phyloP scores from a whole-genome alignment of 2,113 vertebrate species.

The Genyomyrus donnyi region DNA sequence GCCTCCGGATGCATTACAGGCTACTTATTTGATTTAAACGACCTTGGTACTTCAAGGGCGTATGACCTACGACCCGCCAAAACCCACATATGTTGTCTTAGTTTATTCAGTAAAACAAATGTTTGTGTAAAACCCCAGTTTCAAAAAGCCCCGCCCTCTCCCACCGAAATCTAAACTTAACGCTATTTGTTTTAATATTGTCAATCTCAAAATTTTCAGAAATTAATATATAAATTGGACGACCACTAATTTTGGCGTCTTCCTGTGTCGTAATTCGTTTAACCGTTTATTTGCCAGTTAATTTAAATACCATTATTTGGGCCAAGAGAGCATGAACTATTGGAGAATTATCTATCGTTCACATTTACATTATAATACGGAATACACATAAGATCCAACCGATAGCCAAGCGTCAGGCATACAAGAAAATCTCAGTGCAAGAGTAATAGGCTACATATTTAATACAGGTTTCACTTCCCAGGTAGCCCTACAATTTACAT shows the following conservation, averaged over 20 bases:
- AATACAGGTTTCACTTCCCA: background rate
- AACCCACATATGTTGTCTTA: constrained; percentile 73
- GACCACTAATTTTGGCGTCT: background rate
- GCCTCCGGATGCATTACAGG: constrained; percentile 77
- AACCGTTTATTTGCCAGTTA: constrained; percentile 8
- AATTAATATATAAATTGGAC: background rate
- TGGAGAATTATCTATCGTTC: background rate
- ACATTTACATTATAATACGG: background rate
- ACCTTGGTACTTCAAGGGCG: constrained; percentile 73
- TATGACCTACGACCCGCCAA: constrained; percentile 79
- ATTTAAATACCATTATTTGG: background rate
- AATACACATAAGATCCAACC: background rate
- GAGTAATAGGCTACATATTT: background rate
- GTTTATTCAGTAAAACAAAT: constrained; percentile 64
- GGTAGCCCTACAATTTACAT: background rate
- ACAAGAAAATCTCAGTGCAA: background rate
- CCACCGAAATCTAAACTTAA: background rate
- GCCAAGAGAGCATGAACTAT: background rate
- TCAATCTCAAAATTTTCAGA: background rate
- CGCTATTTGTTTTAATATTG: background rate
- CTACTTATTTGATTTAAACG: constrained; percentile 65
- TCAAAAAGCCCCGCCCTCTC: constrained; percentile 22
- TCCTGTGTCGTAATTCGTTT: background rate
- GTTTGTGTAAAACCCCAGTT: constrained; percentile 65
- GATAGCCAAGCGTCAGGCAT: background rate